phyloP scores from a whole-genome alignment of 30 jellyfish, hydroid and myxozoan species.

The Clytia hemisphaerica region DNA sequence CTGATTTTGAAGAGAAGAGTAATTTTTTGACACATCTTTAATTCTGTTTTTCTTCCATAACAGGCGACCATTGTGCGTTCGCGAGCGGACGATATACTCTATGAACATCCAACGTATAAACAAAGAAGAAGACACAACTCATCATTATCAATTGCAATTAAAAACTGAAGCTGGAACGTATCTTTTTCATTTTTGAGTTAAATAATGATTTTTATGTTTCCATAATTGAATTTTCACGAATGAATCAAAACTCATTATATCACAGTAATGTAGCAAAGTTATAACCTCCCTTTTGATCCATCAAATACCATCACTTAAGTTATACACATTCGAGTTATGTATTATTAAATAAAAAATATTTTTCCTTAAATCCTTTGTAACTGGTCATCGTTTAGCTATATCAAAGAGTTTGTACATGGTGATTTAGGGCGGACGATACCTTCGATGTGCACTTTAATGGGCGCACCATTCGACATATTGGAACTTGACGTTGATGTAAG shows the following conservation, averaged over 20 bases:
- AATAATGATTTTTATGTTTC: too few species aligned
- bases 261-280: background rate
- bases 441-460: slow-evolving; percentile 57
- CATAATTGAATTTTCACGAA: too few species aligned
- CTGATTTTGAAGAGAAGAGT: too few species aligned
- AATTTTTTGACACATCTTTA: too few species aligned
- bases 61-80: slow-evolving; percentile 64
- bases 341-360: background rate
- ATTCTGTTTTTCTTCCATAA: too few species aligned
- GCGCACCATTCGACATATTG: slow-evolving; percentile 53
- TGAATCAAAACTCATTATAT: too few species aligned
- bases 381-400: slow-evolving; percentile 37
- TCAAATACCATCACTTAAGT: background rate
- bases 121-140: too few species aligned
- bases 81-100: slow-evolving; percentile 44
- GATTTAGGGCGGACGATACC: slow-evolving; percentile 75
- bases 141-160: slow-evolving; percentile 34
- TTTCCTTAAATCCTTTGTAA: background rate
- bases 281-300: background rate
- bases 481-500: slow-evolving; percentile 76
- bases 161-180: slow-evolving; percentile 95
- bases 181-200: slow-evolving; percentile 24
- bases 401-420: slow-evolving; percentile 85
- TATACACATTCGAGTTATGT: background rate
- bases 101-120: slow-evolving; percentile 41